These are phyloP conservation scores for Vannuccia rotundouncinata DNA, from an alignment of 2,888 invertebrate species.

Conservation along the genomic window DNA sequence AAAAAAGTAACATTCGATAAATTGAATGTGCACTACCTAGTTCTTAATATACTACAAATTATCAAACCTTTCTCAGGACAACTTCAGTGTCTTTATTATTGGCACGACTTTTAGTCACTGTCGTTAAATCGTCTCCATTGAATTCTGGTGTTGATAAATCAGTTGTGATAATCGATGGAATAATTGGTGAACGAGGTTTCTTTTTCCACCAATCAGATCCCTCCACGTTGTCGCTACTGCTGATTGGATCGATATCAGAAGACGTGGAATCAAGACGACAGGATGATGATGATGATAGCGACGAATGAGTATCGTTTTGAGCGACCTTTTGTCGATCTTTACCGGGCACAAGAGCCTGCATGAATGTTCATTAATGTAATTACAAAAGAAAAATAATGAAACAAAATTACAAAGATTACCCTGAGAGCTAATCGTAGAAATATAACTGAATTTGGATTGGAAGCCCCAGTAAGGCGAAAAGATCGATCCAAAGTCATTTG, in stretches of 20 bases:
- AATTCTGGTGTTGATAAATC: too few relatives aligned
- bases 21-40: too few relatives aligned
- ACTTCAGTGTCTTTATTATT: too few relatives aligned
- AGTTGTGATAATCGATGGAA: neutral
- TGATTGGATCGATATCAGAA: too few relatives aligned
- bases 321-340: neutral
- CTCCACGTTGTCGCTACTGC: neutral
- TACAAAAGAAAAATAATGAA: neutral
- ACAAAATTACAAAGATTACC: neutral
- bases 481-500: neutral
- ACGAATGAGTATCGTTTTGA: neutral
- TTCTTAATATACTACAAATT: too few relatives aligned
- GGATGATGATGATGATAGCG: neutral
- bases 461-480: neutral
- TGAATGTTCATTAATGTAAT: neutral
- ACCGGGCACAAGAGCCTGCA: neutral
- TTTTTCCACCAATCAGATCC: constrained; percentile 5
- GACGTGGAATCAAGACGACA: neutral
- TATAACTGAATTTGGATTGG: neutral
- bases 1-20: too few relatives aligned
- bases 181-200: neutral
- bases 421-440: constrained; percentile 8
- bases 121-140: too few relatives aligned
- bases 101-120: too few relatives aligned
- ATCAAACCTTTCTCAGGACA: too few relatives aligned